Evolutionary conservation across 2,113 vertebrate species (phyloP).

Genomic region (Ceyx melanurus): DNA sequence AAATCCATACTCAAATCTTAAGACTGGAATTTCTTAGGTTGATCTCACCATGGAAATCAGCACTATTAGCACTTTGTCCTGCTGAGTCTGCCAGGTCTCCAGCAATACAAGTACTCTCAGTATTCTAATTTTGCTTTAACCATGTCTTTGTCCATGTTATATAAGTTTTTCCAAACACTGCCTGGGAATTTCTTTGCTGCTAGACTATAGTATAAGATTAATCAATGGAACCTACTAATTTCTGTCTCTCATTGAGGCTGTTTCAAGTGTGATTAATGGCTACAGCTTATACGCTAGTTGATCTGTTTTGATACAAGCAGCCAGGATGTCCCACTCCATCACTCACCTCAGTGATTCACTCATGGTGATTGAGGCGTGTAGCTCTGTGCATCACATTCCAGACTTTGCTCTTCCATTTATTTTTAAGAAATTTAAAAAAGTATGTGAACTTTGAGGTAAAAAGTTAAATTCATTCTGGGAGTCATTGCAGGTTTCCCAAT

Average conservation of each 20-base stretch:
- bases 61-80: neutral
- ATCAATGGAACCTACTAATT: neutral
- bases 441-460: too few species aligned
- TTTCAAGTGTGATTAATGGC: neutral
- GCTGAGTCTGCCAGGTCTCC: neutral
- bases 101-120: neutral
- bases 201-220: neutral
- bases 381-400: neutral
- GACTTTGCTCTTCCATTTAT: neutral
- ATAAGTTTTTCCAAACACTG: neutral
- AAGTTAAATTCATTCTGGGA: neutral
- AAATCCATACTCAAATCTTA: neutral
- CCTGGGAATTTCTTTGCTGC: neutral
- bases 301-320: neutral
- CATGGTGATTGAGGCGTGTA: neutral
- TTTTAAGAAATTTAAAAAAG: neutral
- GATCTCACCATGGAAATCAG: neutral
- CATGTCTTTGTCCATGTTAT: neutral
- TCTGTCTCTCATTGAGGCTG: neutral
- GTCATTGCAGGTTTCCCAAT: neutral
- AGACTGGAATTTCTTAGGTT: neutral
- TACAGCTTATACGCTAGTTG: neutral
- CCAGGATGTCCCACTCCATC: neutral
- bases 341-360: neutral
- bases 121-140: neutral